Evolutionary conservation across 2,888 invertebrate genomes (phyloP).

Genomic region (Holacanthella duospinosa): DNA sequence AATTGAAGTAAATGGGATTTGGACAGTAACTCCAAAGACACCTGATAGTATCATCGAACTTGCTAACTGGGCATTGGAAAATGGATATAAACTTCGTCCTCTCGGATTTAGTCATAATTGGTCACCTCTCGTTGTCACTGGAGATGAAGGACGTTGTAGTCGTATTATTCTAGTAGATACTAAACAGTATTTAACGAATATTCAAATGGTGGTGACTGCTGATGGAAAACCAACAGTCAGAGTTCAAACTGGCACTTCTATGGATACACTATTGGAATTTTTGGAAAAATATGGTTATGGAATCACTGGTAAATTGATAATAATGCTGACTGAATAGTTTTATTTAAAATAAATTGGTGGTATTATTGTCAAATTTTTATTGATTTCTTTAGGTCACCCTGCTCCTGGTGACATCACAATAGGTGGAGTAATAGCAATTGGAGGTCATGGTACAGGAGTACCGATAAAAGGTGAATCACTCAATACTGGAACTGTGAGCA

Average conservation of each 20-base stretch:
- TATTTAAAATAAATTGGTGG: too few species aligned
- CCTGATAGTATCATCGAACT: constrained; percentile 15
- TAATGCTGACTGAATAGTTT: too few species aligned
- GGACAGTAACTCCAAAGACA: constrained; percentile 4
- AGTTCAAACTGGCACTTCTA: constrained; percentile 19
- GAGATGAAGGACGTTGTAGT: constrained; percentile 8
- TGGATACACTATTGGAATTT: constrained; percentile 19
- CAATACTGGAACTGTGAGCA: constrained; percentile 18
- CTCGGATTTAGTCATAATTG: constrained; percentile 16
- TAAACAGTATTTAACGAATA: constrained; percentile 16
- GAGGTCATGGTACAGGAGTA: constrained; percentile 23
- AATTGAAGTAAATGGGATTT: background rate
- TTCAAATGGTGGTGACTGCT: constrained; percentile 12
- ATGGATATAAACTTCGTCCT: constrained; percentile 17
- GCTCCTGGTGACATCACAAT: constrained; percentile 20
- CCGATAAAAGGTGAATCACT: background rate
- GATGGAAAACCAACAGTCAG: constrained; percentile 9
- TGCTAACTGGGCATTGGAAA: constrained; percentile 21
- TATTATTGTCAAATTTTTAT: too few species aligned
- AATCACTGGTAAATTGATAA: too few species aligned
- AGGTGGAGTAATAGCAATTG: constrained; percentile 24
- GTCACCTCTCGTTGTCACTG: constrained; percentile 19
- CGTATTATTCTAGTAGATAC: constrained; percentile 21
- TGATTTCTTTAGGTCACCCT: too few species aligned
- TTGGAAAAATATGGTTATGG: constrained; percentile 17